These are phyloP conservation scores for Sigmodon hispidus DNA, from an alignment of 2,113 vertebrate species.

Conservation along the genomic window DNA sequence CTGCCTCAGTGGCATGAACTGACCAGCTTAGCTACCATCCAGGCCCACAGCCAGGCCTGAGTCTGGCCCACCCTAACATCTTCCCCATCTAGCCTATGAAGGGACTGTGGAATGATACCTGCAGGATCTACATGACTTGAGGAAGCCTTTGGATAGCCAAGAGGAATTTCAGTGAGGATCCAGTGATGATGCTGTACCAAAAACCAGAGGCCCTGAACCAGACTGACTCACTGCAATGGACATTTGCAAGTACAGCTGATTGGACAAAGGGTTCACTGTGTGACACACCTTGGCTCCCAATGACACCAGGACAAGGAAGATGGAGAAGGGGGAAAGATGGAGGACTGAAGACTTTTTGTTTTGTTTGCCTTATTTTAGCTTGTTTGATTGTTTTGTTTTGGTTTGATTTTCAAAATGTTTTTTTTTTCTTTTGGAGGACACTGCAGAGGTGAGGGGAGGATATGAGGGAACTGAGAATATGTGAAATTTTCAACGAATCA, in stretches of 20 bases:
- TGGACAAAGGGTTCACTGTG: background rate
- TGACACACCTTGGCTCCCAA: background rate
- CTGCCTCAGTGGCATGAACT: background rate
- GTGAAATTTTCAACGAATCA: background rate
- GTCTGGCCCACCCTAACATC: background rate
- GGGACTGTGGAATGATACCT: background rate
- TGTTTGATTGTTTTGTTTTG: background rate
- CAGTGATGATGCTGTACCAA: background rate
- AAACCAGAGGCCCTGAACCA: background rate
- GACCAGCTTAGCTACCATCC: background rate
- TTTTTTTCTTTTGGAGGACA: background rate
- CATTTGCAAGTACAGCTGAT: background rate
- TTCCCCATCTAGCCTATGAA: background rate
- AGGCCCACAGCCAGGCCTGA: background rate
- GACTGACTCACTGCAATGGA: background rate
- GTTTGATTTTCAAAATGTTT: too few relatives aligned
- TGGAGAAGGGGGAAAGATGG: background rate
- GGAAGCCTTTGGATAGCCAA: background rate
- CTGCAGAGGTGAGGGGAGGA: background rate
- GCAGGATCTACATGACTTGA: background rate
- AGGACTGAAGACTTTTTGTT: background rate
- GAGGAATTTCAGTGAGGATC: background rate
- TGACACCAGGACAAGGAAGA: background rate
- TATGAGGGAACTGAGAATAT: background rate
- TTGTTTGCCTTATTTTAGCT: background rate